Percentiles rank a stretch among this genome's conserved stretches.
Evolutionary conservation across 2,113 vertebrate species (phyloP).

Genomic region (Boulengeromyrus knoepffleri): DNA sequence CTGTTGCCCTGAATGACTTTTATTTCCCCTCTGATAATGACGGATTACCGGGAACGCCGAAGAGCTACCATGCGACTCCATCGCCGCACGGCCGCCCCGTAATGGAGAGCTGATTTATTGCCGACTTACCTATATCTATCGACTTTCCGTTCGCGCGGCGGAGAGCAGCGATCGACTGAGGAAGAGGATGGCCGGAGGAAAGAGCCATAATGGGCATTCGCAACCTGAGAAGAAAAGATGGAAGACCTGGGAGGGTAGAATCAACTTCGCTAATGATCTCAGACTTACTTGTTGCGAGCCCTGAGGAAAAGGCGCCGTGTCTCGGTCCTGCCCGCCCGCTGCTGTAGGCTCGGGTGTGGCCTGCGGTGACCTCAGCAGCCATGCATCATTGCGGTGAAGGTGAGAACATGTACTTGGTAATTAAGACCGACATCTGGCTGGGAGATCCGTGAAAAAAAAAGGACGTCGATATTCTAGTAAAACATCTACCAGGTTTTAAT

Average conservation of each 20-base stretch:
- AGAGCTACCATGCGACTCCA: neutral
- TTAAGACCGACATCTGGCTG: neutral
- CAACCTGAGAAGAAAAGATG: neutral
- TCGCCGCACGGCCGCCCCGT: neutral
- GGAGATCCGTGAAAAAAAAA: neutral
- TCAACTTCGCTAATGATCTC: neutral
- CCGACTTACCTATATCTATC: neutral
- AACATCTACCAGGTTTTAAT: constrained; percentile 6
- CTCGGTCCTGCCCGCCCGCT: neutral
- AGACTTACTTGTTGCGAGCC: neutral
- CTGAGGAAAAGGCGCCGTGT: neutral
- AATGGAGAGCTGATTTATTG: constrained; percentile 2
- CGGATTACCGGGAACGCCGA: neutral
- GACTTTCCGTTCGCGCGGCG: neutral
- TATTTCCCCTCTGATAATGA: constrained; percentile 6
- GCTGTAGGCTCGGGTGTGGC: no score
- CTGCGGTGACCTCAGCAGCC: neutral
- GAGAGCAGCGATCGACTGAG: constrained; percentile 3
- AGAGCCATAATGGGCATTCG: neutral
- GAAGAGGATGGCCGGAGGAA: neutral
- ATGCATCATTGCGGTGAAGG: neutral
- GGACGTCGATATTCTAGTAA: neutral
- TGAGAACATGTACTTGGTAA: neutral
- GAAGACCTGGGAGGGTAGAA: neutral
- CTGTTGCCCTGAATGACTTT: neutral